These are phyloP conservation scores for Pyralis farinalis DNA, from an alignment of 2,888 invertebrate genomes.

Conservation along the genomic window DNA sequence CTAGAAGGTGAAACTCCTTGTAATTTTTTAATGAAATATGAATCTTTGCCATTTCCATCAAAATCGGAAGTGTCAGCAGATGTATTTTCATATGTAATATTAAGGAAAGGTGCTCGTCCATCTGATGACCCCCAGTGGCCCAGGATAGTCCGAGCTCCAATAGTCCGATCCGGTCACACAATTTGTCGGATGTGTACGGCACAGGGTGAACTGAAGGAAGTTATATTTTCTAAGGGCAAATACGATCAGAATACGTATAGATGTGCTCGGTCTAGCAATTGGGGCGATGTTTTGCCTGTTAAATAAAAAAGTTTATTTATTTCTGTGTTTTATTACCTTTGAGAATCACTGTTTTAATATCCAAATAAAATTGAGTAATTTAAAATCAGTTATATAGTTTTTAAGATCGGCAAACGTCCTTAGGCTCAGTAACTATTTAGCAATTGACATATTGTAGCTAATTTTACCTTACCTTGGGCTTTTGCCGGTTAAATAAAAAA, in stretches of 20 bases:
- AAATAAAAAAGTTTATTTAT: slow-evolving; percentile 38
- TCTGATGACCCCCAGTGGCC: slow-evolving; percentile 86
- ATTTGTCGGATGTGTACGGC: slow-evolving; percentile 90
- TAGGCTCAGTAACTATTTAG: no score
- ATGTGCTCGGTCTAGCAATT: slow-evolving; percentile 86
- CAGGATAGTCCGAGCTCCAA: slow-evolving; percentile 86
- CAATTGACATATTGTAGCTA: no score
- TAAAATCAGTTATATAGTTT: no score
- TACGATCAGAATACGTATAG: slow-evolving; percentile 88
- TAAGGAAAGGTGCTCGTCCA: slow-evolving; percentile 86
- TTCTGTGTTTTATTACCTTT: background rate
- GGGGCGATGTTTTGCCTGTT: slow-evolving; percentile 91
- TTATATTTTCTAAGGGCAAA: slow-evolving; percentile 88
- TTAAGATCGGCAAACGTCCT: no score
- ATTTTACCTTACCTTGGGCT: no score
- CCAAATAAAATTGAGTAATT: no score
- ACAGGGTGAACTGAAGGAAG: slow-evolving; percentile 86
- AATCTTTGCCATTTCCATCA: slow-evolving; percentile 74
- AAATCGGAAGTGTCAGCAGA: slow-evolving; percentile 71
- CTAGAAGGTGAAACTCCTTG: slow-evolving; percentile 86
- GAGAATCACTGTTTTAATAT: no score
- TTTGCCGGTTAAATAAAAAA: no score
- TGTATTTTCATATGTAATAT: slow-evolving; percentile 88
- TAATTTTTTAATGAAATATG: slow-evolving; percentile 86
- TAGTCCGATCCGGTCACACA: slow-evolving; percentile 85